These are phyloP conservation scores for Diaprepes abbreviatus DNA, from an alignment of 2,888 invertebrate species.

Conservation along the genomic window DNA sequence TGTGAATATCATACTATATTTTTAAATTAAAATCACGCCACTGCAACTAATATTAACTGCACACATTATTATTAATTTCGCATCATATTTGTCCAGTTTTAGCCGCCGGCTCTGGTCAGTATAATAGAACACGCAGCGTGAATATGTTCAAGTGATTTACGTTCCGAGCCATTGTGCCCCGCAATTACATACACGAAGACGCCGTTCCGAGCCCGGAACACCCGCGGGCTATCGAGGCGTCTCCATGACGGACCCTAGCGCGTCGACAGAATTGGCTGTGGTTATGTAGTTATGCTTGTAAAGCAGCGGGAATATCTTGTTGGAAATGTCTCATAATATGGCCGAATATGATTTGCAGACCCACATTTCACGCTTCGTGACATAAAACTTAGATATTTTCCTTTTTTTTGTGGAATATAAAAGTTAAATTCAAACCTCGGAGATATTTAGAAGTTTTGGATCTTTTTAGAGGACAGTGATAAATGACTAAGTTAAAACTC, in stretches of 20 bases:
- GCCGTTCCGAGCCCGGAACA: slow-evolving; percentile 31
- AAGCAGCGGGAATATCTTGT: slow-evolving; percentile 38
- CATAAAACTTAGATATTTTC: not conserved
- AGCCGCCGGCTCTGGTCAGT: slow-evolving; percentile 21
- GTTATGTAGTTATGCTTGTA: slow-evolving; percentile 38
- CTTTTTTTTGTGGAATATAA: not conserved
- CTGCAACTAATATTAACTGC: not conserved
- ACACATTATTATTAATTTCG: slow-evolving; percentile 15
- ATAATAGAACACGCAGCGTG: slow-evolving; percentile 36
- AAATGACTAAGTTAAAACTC: too few relatives aligned
- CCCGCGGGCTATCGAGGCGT: slow-evolving; percentile 40
- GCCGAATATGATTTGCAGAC: slow-evolving; percentile 37
- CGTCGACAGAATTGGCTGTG: slow-evolving; percentile 32
- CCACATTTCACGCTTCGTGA: slow-evolving; percentile 11
- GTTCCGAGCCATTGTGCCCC: slow-evolving; percentile 41
- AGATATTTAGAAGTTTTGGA: too few relatives aligned
- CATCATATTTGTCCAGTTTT: slow-evolving; percentile 7
- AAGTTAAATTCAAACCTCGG: not conserved
- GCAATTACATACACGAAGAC: slow-evolving; percentile 49
- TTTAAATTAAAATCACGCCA: too few relatives aligned
- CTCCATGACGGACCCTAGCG: slow-evolving; percentile 25
- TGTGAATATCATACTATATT: too few relatives aligned
- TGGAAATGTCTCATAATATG: slow-evolving; percentile 20
- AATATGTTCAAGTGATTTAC: slow-evolving; percentile 45
- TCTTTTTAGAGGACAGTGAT: too few relatives aligned